Base-by-base conservation (phyloP, 2,888 invertebrate genomes). In the Hypsopygia costalis region DNA sequence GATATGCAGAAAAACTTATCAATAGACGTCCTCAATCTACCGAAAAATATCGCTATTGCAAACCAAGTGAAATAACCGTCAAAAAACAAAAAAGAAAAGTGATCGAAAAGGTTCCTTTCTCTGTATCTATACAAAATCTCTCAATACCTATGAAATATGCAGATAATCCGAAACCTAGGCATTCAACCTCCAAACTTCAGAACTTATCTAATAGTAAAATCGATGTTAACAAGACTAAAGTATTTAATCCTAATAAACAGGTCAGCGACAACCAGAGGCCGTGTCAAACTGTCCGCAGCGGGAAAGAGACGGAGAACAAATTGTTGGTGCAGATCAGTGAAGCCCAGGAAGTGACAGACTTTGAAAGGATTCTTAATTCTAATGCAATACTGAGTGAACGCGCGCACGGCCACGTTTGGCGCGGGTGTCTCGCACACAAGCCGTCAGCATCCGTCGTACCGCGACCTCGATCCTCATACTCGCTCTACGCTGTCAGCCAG, bases 331-430 rank as follows among this genome's bases (percentile, higher is more conserved):
- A 89, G 75, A 91, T 91, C 75, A 85, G 89, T 53, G 91, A 91
- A 90, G 90, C 91, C 90, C 78, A 89, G 55, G 82, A 90, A 89
- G 88, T 90, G 71, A 78, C 80, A 25, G 90, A 91, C 81, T 91
- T 91, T 86, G 89, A 90, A 81, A 90, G 91, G 91, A 90, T 91
- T 90, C 91, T 91, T 71, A 83, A 82, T 76, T 83, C 85, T 85
- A 88, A 88, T 86, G 85, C 89, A 75, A 83, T 87, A 82, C 81
- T 78, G 81, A 78, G 75, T 59, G 81, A 81, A 64, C 76, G 79
- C 46, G 70, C 74, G 51, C 73, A 68, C 47, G 65, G 73, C 21
- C 80, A 81, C 68, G 81, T 83, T 79, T 87, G 86, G 87, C 76
- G 77, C 51, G 70, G 78, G 41, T 69, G 71, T 57, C 62, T 60